Base-by-base conservation (phyloP, 2,113 vertebrate genomes). In the Dasypus novemcinctus region DNA sequence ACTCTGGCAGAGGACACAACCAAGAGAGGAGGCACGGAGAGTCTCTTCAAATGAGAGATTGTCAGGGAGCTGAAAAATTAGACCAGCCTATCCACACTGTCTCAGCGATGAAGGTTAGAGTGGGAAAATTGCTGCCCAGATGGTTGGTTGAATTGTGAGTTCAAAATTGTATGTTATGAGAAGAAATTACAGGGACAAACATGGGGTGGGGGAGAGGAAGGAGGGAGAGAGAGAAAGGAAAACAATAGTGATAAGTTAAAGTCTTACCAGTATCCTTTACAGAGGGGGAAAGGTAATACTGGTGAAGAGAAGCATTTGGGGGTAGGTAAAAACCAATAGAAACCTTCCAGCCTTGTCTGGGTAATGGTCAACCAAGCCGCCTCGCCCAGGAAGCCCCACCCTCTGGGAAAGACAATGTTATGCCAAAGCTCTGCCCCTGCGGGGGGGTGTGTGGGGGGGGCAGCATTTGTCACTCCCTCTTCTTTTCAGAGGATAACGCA, bases 91-190 rank as follows among this genome's bases (percentile, higher is more conserved):
- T 94, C 52, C 85, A 68, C 95, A 92, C 92, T 95, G 78, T 93
- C 95, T 96, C 81, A 94, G 95, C 89, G 74, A 59, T 52, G 92
- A 96, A 96, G 91, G 94, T 61, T 86, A 96, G 52, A 87, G 89
- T 25, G 46, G 97, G 95, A 96, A 83, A 96, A 96, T 98, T 97
- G 92, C 95, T 12, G n/a, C 92, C 87, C 95, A 86, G 96, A 97
- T 95, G 91, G 96, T 93, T 63, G 80, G 89, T 31, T 88, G 96
- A 79, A 97, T 95, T 57, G 75, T 31, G 75, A 91, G 71, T 31
- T 89, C 36, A 93, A 72, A 96, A 97, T 89, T 69, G 57, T 86
- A 75, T 95, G 80, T 75, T 93, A 79, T 54, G 69, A 25, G 71
- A 93, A 94, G 95, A 97, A 98, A 98, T 97, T 93, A 96, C 71